Evolutionary conservation across 2,888 invertebrate species (phyloP).

Genomic region (Ectropis crepuscularia): DNA sequence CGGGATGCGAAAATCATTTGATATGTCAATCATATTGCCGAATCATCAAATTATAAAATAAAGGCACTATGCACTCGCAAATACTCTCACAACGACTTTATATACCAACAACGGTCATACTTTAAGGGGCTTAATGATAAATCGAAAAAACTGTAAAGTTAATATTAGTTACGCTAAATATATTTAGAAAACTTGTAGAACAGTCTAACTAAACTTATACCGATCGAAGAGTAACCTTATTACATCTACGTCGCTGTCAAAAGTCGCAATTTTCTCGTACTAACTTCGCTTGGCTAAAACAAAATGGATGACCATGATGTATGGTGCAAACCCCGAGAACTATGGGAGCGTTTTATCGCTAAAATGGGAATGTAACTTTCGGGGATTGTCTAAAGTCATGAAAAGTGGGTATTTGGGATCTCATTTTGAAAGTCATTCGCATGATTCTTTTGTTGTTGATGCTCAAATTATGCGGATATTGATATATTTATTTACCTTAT

Average conservation of each 20-base stretch:
- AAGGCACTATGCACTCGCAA: conserved; percentile 52
- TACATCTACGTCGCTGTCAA: conserved; percentile 56
- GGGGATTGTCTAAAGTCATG: conserved; percentile 33
- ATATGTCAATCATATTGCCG: conserved; percentile 48
- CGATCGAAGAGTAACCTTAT: conserved; percentile 63
- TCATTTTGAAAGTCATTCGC: no score
- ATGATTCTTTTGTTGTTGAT: no score
- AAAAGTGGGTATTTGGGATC: conserved; percentile 19
- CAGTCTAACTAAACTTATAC: conserved; percentile 71
- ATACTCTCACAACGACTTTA: conserved; percentile 47
- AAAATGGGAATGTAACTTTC: conserved; percentile 40
- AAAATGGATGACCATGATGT: conserved; percentile 42
- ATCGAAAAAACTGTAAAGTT: conserved; percentile 62
- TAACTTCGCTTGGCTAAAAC: conserved; percentile 54
- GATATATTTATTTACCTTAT: no score
- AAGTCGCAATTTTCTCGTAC: conserved; percentile 48
- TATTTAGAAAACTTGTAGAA: conserved; percentile 66
- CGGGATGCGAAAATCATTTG: conserved; percentile 38
- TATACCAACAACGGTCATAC: conserved; percentile 50
- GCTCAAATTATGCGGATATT: no score
- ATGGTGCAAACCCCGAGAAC: conserved; percentile 40
- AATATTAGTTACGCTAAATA: conserved; percentile 75
- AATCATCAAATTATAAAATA: conserved; percentile 35
- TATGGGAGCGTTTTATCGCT: conserved; percentile 29
- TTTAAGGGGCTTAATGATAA: conserved; percentile 57